Conservation (phyloP, 2,888 invertebrate species). For the Heliconius ismenius region DNA sequence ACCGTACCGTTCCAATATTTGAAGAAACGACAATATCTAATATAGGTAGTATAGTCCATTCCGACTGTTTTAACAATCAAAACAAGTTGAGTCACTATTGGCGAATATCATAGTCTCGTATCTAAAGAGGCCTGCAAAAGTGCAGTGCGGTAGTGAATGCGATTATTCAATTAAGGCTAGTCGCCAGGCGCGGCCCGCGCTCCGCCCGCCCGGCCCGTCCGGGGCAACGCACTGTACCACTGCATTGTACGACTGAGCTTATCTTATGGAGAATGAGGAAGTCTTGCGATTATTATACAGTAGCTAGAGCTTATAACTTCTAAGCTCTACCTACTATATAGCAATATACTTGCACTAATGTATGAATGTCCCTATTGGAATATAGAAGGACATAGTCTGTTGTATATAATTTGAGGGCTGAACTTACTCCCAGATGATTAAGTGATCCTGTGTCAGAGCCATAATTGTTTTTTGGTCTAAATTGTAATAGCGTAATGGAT, state of each 20-base stretch:
- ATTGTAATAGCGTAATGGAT: no score
- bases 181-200: constrained; percentile 45
- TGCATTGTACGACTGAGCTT: constrained; percentile 34
- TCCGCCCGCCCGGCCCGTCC: constrained; percentile 43
- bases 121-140: constrained; percentile 21
- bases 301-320: constrained; percentile 1
- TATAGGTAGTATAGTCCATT: background rate
- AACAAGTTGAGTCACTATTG: constrained; percentile 3
- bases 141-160: constrained; percentile 43
- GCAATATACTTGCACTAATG: background rate
- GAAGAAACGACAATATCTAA: background rate
- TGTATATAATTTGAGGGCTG: background rate
- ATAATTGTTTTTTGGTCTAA: background rate
- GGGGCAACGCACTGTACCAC: constrained; percentile 40
- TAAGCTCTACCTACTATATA: background rate
- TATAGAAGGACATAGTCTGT: background rate
- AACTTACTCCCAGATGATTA: background rate
- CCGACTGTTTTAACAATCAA: background rate
- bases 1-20: background rate
- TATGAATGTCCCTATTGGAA: background rate
- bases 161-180: constrained; percentile 54
- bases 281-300: constrained; percentile 34
- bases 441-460: background rate
- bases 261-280: constrained; percentile 37
- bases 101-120: constrained; percentile 5